These are phyloP conservation scores for Hyperoodon ampullatus DNA, from an alignment of 2,113 vertebrate genomes.

Conservation along the genomic window DNA sequence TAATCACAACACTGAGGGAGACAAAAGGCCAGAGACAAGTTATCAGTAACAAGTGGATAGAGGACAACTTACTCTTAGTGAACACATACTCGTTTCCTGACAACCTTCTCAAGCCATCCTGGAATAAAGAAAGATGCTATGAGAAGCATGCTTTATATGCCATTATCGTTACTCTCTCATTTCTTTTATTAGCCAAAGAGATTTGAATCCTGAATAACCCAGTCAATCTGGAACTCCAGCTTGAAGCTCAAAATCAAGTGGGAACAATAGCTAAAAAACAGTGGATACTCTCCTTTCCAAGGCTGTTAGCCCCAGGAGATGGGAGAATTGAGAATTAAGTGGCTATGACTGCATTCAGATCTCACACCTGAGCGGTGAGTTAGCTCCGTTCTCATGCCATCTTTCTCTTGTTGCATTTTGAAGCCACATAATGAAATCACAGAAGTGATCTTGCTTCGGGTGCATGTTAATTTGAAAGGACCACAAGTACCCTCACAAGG, in stretches of 20 bases:
- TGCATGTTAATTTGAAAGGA: not conserved
- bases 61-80: conserved; percentile 92
- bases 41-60: not conserved
- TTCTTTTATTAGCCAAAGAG: not conserved
- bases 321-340: fast-evolving
- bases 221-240: not conserved
- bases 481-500: not conserved
- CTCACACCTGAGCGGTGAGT: not conserved
- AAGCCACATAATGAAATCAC: not conserved
- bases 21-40: not conserved
- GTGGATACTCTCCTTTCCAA: not conserved
- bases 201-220: not conserved
- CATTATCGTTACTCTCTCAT: not conserved
- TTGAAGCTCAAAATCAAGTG: not conserved
- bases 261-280: not conserved
- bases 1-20: not conserved
- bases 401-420: not conserved
- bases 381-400: not conserved
- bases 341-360: fast-evolving
- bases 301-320: not conserved
- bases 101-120: conserved; percentile 94
- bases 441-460: not conserved
- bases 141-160: not conserved
- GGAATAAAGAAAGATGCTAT: conserved; percentile 65
- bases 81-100: conserved; percentile 96